Evolutionary conservation across 2,797 vertebrate species (phyloP), one percentile per base, ranked within the genome.

Genomic region (Ataeniobius toweri): DNA sequence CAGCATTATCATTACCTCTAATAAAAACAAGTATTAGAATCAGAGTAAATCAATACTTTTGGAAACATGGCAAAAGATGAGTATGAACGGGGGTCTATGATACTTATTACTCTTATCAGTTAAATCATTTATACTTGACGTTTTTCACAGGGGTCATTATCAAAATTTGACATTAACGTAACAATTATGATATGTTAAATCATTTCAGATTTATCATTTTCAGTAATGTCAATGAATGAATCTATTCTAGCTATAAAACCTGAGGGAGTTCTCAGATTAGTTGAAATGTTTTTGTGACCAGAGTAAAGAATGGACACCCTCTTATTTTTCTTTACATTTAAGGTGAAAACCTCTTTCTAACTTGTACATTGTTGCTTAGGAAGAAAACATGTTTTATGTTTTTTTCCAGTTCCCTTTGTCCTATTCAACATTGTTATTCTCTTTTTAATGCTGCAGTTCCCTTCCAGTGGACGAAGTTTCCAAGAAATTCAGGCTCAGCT

Each of bases 401-500:
- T 7, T 31, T 61, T 61, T 61, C 16, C 2, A 63, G 31, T 63
- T 63, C 6, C 16, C 28, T 20, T 31, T 36, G 28, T 8, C 16
- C 59, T 28, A 8, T 63, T 63, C 31, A 63, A 36, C 16, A 36
- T 36, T 36, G 16, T 16, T 36, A 36, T 20, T 51, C 4, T 44
- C 3, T 10, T 68, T 71, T 8, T 69, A n/a, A 71, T 36, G 55
- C 48, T 85, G 6, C 88, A 99, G 98, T 98, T 99, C 90, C 97
- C 97, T 1, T 94, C 96, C 70, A 98, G 97, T 88, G 96, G 95
- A 22, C 97, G 96, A 91, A 99, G 94, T 72, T 99, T 99, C 95
- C 98, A 98, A 86, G 98, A 99, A 89, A 97, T 96, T 0, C 98
- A 99, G 93, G 93, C 94, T 77, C 96, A 97, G 61, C 93, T 99